These are phyloP conservation scores for Melinaea menophilus DNA, from an alignment of 2,888 invertebrate genomes.

Conservation along the genomic window DNA sequence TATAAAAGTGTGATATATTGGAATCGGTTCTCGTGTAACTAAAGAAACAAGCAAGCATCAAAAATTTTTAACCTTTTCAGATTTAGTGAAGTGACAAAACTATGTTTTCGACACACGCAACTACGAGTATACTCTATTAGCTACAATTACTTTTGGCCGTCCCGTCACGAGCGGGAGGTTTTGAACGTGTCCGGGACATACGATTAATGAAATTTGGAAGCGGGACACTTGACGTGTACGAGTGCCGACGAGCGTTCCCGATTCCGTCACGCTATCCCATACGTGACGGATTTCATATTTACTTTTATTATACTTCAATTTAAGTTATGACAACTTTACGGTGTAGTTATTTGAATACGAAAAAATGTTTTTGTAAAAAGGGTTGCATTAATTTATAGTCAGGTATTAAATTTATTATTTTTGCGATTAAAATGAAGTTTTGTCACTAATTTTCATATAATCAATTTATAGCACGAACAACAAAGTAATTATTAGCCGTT, in stretches of 20 bases:
- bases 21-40: too few relatives aligned
- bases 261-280: conserved; percentile 9
- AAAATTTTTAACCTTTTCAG: too few relatives aligned
- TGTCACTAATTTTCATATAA: not conserved
- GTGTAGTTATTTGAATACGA: not conserved
- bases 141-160: conserved; percentile 30
- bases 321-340: not conserved
- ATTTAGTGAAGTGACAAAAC: conserved; percentile 7
- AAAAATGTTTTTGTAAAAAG: too few relatives aligned
- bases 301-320: conserved; percentile 4
- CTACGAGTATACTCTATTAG: conserved; percentile 20
- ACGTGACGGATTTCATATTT: conserved; percentile 6
- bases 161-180: conserved; percentile 27
- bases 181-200: conserved; percentile 26
- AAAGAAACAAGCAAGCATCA: too few relatives aligned
- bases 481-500: conserved; percentile 13
- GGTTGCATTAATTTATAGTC: too few relatives aligned
- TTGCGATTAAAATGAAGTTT: too few relatives aligned
- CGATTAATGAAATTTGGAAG: conserved; percentile 36
- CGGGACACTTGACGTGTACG: conserved; percentile 25
- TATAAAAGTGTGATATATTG: too few relatives aligned
- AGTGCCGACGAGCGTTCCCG: conserved; percentile 19
- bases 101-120: conserved; percentile 19
- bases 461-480: not conserved
- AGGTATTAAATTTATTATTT: too few relatives aligned